Conservation (phyloP, 2,888 invertebrate genomes). For the Chironomus tentans region DNA sequence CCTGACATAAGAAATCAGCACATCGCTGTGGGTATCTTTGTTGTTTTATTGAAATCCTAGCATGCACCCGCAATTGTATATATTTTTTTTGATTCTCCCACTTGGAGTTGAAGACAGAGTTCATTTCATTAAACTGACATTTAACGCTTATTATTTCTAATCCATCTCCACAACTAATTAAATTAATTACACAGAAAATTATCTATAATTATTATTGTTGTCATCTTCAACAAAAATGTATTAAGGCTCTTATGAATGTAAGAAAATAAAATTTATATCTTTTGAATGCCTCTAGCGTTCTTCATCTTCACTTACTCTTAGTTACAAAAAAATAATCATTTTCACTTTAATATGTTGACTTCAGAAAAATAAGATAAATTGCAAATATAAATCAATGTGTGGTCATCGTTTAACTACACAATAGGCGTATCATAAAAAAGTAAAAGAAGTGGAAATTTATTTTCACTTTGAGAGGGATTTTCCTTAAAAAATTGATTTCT, state of each 20-base stretch:
- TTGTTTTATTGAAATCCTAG: not conserved
- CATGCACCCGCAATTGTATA: no score
- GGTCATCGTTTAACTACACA: constrained; percentile 17
- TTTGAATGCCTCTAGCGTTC: not conserved
- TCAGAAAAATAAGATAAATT: constrained; percentile 20
- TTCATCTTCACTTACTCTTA: not conserved
- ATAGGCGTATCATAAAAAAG: constrained; percentile 3
- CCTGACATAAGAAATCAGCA: not conserved
- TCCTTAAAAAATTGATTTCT: constrained; percentile 26
- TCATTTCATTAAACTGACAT: no score
- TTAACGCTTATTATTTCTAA: no score
- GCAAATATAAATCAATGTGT: constrained; percentile 21
- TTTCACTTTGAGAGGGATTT: constrained; percentile 13
- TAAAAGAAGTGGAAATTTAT: constrained; percentile 5
- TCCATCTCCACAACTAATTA: constrained; percentile 9
- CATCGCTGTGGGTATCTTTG: not conserved
- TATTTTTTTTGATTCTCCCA: no score
- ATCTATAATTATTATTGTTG: not conserved
- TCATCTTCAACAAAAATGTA: constrained; percentile 5
- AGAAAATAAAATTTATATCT: constrained; percentile 2
- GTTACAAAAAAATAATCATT: constrained; percentile 7
- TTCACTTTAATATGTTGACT: constrained; percentile 20
- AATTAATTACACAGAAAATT: constrained; percentile 17
- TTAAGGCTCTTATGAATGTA: not conserved
- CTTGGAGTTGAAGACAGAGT: not conserved